Evolutionary conservation across 2,797 vertebrate species (phyloP), one percentile per base, ranked within the genome.

Genomic region (Falco berigora): DNA sequence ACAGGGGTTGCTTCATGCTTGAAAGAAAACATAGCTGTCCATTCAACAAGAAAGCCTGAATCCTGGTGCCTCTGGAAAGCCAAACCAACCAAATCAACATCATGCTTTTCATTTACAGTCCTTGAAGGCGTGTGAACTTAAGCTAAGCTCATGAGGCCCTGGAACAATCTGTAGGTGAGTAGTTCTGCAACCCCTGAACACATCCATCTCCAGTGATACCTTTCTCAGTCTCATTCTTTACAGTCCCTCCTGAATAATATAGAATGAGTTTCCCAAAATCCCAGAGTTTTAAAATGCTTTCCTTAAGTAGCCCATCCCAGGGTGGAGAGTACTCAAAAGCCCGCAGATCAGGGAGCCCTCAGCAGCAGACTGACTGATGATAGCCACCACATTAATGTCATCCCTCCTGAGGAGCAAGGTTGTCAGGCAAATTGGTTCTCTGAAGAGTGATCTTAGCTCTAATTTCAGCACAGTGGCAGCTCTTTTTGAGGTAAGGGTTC

Each of bases 381-480:
- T 19, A 66, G 77, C 61, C 95, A 91, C 87, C 86, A 72, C 14
- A 2, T 19, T 92, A 93, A 90, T 92, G 78, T 62, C 81, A 90
- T 62, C 46, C 46, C 47, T 61, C 38, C 42, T 1, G 20, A 91
- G 87, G 61, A 72, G 80, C 53, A 66, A 42, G 14, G 49, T 56
- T 91, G 71, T 92, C 94, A 88, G 77, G 66, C 28, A 93, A 90
- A 96, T 71, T 95, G 91, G 90, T 95, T 94, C 67, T 94, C 84
- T 72, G 64, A 93, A 95, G 85, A 73, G 50, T 62, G 81, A 94
- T 95, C 83, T 89, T 94, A 61, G 61, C 46, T 93, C 21, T 76
- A 49, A 87, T 91, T 97, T 94, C 69, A 87, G 72, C 56, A 71
- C 49, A 52, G 46, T 71, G 55, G 69, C 55, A 82, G 59, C 56